Evolutionary conservation across 1,140 invertebrate genomes (phyloP).

Genomic region (Magallana ariakensis): DNA sequence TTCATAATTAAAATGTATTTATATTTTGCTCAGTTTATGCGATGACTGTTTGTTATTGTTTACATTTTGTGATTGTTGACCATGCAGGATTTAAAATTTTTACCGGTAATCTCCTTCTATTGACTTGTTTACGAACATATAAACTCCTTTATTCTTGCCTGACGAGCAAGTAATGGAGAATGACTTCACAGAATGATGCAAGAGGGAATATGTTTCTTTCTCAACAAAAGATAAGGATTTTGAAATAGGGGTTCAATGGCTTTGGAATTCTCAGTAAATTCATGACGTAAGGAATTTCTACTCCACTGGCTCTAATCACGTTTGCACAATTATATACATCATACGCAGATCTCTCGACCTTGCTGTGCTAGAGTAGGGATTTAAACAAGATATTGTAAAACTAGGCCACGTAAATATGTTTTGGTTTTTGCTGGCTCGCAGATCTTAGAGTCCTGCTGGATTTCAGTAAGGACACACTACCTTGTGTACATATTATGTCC

Average conservation of each 20-base stretch:
- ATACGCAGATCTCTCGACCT: not conserved
- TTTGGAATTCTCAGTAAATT: not conserved
- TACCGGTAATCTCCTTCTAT: too few species aligned
- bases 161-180: not conserved
- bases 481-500: too few species aligned
- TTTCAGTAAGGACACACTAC: too few species aligned
- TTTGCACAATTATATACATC: conserved; percentile 1
- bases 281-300: not conserved
- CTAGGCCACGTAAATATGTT: conserved; percentile 25
- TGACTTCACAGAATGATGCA: conserved; percentile 11
- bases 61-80: too few species aligned
- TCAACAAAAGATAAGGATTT: not conserved
- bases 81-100: too few species aligned
- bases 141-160: not conserved
- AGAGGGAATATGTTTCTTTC: not conserved
- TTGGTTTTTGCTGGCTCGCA: not conserved
- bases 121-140: too few species aligned
- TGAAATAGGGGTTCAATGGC: not conserved
- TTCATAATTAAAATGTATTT: too few species aligned
- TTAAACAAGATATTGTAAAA: not conserved
- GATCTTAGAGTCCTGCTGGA: too few species aligned
- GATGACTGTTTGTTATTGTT: too few species aligned
- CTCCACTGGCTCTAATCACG: not conserved
- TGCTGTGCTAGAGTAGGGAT: not conserved
- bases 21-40: too few species aligned